These are phyloP conservation scores for Rachycentron canadum DNA, from an alignment of 2,797 vertebrate genomes.

Conservation along the genomic window DNA sequence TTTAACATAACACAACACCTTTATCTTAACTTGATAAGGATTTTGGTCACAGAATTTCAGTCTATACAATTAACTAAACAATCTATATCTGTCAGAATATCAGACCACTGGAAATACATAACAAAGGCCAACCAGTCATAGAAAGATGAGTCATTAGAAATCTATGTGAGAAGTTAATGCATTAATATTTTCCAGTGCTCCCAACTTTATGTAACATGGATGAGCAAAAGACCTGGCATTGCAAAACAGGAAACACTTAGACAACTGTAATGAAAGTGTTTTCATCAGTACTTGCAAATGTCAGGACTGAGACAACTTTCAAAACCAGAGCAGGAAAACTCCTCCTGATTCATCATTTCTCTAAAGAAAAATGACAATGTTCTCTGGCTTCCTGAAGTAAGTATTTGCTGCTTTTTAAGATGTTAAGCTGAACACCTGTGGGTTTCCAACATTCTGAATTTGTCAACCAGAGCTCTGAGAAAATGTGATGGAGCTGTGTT, in stretches of 20 bases:
- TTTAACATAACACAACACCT: constrained; percentile 2
- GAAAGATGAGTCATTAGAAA: constrained; percentile 28
- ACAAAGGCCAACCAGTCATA: neutral
- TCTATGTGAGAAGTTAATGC: neutral
- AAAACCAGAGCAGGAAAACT: neutral
- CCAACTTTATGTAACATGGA: constrained; percentile 5
- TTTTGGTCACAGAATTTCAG: constrained; percentile 7
- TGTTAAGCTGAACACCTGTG: neutral
- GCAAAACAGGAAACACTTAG: constrained; percentile 43
- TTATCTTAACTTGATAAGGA: constrained; percentile 38
- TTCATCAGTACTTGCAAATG: neutral
- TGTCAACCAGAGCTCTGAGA: neutral
- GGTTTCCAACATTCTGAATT: neutral
- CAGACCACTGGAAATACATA: too few species aligned
- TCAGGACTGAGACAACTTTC: neutral
- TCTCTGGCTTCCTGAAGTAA: neutral
- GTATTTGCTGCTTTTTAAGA: neutral
- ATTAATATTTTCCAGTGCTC: neutral
- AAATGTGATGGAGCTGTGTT: neutral
- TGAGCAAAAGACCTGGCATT: constrained; percentile 28
- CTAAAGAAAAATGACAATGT: too few species aligned
- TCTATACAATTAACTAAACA: neutral
- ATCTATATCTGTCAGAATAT: neutral
- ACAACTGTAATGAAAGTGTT: neutral
- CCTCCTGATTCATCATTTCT: too few species aligned